A percentile compares a stretch with the other conserved stretches of the same genome.
phyloP scores from a whole-genome alignment of 2,113 vertebrate species.

The Takifugu bimaculatus region DNA sequence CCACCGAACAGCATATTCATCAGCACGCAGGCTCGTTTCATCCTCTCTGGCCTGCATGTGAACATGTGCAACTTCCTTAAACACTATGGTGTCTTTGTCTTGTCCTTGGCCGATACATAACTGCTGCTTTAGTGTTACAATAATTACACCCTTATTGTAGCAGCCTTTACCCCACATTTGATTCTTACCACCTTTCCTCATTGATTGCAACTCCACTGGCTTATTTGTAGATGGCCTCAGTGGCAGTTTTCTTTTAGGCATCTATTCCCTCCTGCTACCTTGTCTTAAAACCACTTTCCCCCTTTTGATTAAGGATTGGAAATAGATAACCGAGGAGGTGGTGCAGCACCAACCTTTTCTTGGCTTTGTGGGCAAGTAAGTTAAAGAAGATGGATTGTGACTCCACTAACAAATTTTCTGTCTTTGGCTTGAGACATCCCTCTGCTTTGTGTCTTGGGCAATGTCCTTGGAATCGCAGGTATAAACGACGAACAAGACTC shows the following conservation, averaged over 20 bases:
- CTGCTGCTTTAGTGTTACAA: slow-evolving; percentile 31
- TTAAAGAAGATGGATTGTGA: slow-evolving; percentile 57
- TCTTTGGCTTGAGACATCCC: slow-evolving; percentile 22
- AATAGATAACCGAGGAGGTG: slow-evolving; percentile 61
- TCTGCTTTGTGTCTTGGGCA: slow-evolving; percentile 45
- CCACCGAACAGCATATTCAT: slow-evolving; percentile 46
- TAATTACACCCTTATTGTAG: slow-evolving; percentile 54
- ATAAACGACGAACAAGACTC: slow-evolving; percentile 17
- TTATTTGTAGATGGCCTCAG: slow-evolving; percentile 34
- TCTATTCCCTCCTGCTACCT: slow-evolving; percentile 6
- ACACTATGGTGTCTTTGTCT: slow-evolving; percentile 23
- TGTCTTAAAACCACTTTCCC: slow-evolving; percentile 26
- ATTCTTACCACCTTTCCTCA: slow-evolving; percentile 25
- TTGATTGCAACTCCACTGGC: slow-evolving; percentile 38
- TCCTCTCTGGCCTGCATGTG: slow-evolving; percentile 13
- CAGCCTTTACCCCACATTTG: slow-evolving; percentile 24
- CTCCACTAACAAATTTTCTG: slow-evolving; percentile 37
- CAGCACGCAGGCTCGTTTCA: slow-evolving; percentile 1
- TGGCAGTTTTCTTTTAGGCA: slow-evolving; percentile 35
- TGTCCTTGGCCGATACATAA: slow-evolving; percentile 42
- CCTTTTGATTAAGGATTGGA: slow-evolving; percentile 60
- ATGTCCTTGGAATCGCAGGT: slow-evolving; percentile 48
- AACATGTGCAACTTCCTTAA: slow-evolving; percentile 5
- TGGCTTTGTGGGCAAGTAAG: slow-evolving; percentile 48
- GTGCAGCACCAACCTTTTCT: slow-evolving; percentile 38